A percentile compares a stretch with the other conserved stretches of the same genome.
Conservation (phyloP, 2,113 vertebrate species). For the Merops nubicus region DNA sequence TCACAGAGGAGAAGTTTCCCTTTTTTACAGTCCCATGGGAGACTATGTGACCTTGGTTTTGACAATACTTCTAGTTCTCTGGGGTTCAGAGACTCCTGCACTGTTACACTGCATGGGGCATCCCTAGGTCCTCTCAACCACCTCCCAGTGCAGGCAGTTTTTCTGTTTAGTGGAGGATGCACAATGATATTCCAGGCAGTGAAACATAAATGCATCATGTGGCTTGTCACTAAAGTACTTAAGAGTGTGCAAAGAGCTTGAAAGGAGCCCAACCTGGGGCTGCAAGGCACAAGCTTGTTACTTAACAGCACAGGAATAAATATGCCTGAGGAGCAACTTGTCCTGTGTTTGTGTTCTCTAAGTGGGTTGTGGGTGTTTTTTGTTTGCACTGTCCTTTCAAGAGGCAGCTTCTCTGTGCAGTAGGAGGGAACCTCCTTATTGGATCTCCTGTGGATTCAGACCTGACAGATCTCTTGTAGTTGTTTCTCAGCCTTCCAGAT, state of each 20-base stretch:
- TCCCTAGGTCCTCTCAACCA: not conserved
- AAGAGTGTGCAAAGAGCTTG: not conserved
- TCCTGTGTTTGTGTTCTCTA: not conserved
- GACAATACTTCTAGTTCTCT: no score
- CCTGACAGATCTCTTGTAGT: not conserved
- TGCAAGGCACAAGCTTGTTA: not conserved
- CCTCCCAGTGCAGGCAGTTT: not conserved
- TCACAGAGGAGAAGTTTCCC: no score
- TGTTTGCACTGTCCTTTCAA: not conserved
- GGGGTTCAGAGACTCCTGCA: no score
- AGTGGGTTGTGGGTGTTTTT: not conserved
- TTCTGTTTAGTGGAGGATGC: not conserved
- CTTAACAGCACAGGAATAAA: not conserved
- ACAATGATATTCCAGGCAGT: not conserved
- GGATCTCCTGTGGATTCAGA: not conserved
- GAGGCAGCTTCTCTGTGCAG: not conserved
- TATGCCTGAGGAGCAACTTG: not conserved
- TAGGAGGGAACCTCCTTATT: not conserved
- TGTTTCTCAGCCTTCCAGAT: not conserved
- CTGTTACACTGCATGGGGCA: no score
- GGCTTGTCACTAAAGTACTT: not conserved
- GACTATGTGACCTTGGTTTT: no score
- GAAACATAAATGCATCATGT: accelerated
- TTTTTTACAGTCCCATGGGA: no score
- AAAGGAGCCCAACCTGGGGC: not conserved